phyloP scores from a whole-genome alignment of 2,888 invertebrate species.

The Lycocerus yunnanus region DNA sequence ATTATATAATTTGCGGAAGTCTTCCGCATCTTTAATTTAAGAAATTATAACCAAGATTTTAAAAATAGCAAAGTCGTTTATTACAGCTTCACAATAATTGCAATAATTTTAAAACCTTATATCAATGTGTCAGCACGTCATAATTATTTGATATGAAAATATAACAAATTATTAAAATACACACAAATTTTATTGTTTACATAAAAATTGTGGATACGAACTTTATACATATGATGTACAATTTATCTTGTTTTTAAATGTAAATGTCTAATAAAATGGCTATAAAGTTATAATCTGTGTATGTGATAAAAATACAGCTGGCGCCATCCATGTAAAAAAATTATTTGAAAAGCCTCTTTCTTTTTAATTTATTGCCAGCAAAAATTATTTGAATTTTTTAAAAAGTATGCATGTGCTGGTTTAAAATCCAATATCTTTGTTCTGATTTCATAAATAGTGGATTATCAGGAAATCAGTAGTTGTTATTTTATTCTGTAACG shows the following conservation, averaged over 20 bases:
- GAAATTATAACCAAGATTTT: background rate
- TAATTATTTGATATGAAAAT: background rate
- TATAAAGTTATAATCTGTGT: constrained; percentile 9
- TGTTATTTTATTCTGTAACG: too few species aligned
- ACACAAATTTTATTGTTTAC: background rate
- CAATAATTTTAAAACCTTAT: background rate
- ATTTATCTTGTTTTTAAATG: constrained; percentile 14
- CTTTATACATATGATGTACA: constrained; percentile 6
- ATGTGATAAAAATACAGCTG: constrained; percentile 2
- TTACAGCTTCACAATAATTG: background rate
- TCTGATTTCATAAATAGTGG: background rate
- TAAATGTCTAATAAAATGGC: constrained; percentile 9
- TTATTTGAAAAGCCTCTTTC: background rate
- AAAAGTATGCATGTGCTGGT: background rate
- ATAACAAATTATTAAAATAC: constrained; percentile 2
- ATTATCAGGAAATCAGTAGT: too few species aligned
- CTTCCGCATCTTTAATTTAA: background rate
- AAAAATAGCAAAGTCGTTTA: background rate
- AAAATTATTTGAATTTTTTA: background rate
- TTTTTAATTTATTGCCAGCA: background rate
- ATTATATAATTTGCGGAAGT: background rate
- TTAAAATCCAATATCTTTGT: background rate
- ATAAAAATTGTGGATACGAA: constrained; percentile 2
- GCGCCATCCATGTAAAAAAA: constrained; percentile 7
- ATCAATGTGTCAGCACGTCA: background rate